Percentiles rank a stretch among this genome's conserved stretches.
Conservation (phyloP, 2,888 invertebrate species). For the Mesorhabditis spiculigera region DNA sequence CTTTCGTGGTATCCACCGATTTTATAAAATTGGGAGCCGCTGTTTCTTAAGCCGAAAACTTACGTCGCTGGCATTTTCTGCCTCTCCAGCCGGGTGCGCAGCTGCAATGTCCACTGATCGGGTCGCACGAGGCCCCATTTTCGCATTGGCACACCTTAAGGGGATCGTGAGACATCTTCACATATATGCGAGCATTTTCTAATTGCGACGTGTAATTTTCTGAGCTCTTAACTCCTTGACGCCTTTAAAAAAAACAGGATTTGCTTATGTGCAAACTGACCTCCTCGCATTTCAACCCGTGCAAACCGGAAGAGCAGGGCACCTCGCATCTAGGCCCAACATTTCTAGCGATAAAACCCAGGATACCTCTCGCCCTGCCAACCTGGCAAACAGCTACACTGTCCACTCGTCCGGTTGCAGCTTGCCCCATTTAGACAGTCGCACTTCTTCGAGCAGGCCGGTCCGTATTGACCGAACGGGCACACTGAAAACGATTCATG, state of each 20-base stretch:
- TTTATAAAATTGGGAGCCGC: background rate
- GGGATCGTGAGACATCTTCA: conserved; percentile 57
- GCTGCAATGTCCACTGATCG: conserved; percentile 72
- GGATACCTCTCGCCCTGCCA: conserved; percentile 45
- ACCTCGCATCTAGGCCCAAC: conserved; percentile 55
- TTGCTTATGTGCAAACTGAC: conserved; percentile 13
- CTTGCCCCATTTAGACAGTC: conserved; percentile 56
- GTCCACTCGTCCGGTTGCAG: conserved; percentile 54
- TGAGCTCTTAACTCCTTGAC: background rate
- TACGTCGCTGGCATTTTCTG: conserved; percentile 57
- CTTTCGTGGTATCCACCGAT: too few species aligned
- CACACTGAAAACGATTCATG: conserved; percentile 37
- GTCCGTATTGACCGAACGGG: conserved; percentile 50
- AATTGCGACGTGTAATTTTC: background rate
- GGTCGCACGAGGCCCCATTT: conserved; percentile 85
- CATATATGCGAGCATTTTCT: too few species aligned
- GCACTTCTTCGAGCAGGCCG: conserved; percentile 43
- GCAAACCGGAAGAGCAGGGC: conserved; percentile 40
- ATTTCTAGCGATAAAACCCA: conserved; percentile 7
- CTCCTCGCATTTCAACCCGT: conserved; percentile 40
- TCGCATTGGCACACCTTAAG: conserved; percentile 77
- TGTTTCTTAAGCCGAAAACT: conserved; percentile 17
- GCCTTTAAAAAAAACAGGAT: background rate
- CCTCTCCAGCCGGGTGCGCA: conserved; percentile 62
- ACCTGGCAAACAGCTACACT: conserved; percentile 57